A percentile compares a stretch with the other conserved stretches of the same genome.
These are phyloP conservation scores for Gallinago jamesoni DNA, from an alignment of 2,113 vertebrate genomes.

Conservation along the genomic window DNA sequence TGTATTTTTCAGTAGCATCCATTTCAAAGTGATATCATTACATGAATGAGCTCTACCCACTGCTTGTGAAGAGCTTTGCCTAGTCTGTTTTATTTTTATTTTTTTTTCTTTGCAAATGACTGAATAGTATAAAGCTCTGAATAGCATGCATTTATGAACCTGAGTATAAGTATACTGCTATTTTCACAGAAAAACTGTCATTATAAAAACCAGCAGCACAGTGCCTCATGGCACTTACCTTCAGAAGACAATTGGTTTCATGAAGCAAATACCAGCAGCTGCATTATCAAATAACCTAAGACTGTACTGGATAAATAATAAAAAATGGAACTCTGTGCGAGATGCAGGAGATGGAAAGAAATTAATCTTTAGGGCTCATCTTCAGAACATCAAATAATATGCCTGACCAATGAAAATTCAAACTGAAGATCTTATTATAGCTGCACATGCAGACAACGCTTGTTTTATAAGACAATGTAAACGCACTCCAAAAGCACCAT, in stretches of 20 bases:
- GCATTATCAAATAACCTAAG: background rate
- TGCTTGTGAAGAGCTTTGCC: background rate
- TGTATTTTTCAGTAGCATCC: conserved; percentile 11
- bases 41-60: background rate
- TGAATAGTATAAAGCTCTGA: background rate
- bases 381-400: background rate
- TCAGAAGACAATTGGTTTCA: background rate
- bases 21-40: background rate
- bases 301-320: background rate
- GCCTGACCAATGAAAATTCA: background rate
- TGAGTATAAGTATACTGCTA: background rate
- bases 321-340: background rate
- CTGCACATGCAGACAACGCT: background rate
- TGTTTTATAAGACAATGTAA: background rate
- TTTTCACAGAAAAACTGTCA: background rate
- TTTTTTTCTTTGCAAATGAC: background rate
- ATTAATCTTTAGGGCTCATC: background rate
- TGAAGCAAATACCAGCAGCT: background rate
- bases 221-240: background rate
- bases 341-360: background rate
- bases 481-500: background rate
- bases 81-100: background rate
- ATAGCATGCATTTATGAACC: background rate
- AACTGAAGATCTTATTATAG: background rate
- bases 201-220: background rate